Base-by-base conservation (phyloP, 1,140 invertebrate species). In the Ceratitis capitata region DNA sequence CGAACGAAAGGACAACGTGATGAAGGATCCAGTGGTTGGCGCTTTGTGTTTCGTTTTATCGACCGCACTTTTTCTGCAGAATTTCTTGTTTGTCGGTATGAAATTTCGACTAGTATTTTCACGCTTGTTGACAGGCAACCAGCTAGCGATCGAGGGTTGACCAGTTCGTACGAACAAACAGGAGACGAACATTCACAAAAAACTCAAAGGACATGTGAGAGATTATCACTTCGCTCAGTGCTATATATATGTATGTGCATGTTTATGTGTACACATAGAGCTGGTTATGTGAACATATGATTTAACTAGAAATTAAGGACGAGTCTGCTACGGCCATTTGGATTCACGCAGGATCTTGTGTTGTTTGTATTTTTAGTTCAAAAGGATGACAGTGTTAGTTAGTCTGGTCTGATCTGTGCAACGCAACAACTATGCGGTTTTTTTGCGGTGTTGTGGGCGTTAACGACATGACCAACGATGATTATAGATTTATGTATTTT, bases 401-500 rank as follows among this genome's bases (percentile, higher is more conserved):
- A 9, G 69, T 39, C 39, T n/a, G n/a, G n/a, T n/a, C n/a, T n/a
- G n/a, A 45, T 26, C 19, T 78, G 42, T 51, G 45, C 47, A 14
- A 5, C 49, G 5, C 32, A 51, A n/a, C n/a, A n/a, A 49, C 29
- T 12, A 29, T 53, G 49, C 69, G 47, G 82, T 82, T 82, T 78
- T 84, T 86, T 86, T 87, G 86, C 53, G 84, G 87, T 85, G 64
- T 83, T 49, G 86, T 87, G 86, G 89, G 89, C 89, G 89, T 89
- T 85, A 84, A 82, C 85, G 86, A 90, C 88, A 89, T 88, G 88
- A 86, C 88, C 89, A 89, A 86, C 87, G 89, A 87, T 87, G 87
- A 89, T 89, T 89, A 89, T 89, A 88, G 53, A 89, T 88, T 89
- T 51, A 83, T 83, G 82, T 83, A 53, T 83, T 19, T 82, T 23